phyloP scores from a whole-genome alignment of 2,797 vertebrate genomes.

The Microtus californicus region DNA sequence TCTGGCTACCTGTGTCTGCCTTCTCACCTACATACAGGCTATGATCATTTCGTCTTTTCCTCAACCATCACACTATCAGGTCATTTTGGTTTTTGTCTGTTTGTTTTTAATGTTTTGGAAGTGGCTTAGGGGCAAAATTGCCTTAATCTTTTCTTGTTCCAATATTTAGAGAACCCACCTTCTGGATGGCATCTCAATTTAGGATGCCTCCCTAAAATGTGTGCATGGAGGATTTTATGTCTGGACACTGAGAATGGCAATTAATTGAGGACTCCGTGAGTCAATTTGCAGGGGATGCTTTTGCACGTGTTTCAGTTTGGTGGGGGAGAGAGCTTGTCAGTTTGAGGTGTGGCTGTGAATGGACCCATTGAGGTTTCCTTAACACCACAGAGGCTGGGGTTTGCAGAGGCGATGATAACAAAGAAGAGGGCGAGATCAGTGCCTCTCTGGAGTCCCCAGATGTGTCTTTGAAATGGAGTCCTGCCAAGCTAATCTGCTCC shows the following conservation, averaged over 20 bases:
- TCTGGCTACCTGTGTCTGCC: not conserved
- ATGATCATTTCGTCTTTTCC: not conserved
- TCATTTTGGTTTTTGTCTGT: not conserved
- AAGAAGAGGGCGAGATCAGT: not conserved
- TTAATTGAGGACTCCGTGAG: not conserved
- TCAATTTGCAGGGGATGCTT: not conserved
- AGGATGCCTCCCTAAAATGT: not conserved
- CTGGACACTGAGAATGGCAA: not conserved
- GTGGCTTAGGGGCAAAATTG: not conserved
- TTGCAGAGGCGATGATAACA: not conserved
- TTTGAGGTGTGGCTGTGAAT: not conserved
- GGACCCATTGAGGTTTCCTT: not conserved
- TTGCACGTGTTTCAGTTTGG: not conserved
- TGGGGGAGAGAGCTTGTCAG: fast-evolving
- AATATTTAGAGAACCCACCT: not conserved
- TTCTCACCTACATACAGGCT: not conserved
- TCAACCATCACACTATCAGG: not conserved
- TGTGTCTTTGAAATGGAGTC: conserved; percentile 9
- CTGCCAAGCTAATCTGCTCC: not conserved
- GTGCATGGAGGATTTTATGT: not conserved
- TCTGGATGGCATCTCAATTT: not conserved
- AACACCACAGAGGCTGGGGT: not conserved
- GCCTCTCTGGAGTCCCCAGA: not conserved
- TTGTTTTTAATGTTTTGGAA: not conserved
- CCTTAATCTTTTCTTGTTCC: conserved; percentile 7